Percentiles rank a stretch among this genome's conserved stretches.
Conservation (phyloP, 92 coral and sea anemone species). For the Diadumene lineata region DNA sequence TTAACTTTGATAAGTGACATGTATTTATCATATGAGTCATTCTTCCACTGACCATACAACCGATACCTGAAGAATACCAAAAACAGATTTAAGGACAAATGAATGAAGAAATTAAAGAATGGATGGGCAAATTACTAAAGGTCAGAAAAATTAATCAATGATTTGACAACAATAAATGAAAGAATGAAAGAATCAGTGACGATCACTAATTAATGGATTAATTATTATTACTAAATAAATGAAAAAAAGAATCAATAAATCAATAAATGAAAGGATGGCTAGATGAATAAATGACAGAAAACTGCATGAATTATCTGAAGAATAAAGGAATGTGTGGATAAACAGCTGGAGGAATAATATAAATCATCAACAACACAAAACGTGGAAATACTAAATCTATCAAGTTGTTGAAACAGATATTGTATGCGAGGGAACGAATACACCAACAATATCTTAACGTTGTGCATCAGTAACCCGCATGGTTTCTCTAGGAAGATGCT, state of each 20-base stretch:
- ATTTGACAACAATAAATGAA: background rate
- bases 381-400: too few relatives aligned
- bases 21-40: constrained; percentile 75
- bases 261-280: background rate
- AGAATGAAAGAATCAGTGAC: background rate
- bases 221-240: background rate
- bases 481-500: constrained; percentile 69
- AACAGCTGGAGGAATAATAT: too few relatives aligned
- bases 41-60: constrained; percentile 99
- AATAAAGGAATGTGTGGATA: background rate
- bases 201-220: background rate
- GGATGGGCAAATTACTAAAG: background rate
- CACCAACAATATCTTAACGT: constrained; percentile 42
- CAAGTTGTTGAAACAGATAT: too few relatives aligned
- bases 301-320: background rate
- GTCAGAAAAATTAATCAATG: background rate
- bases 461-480: constrained; percentile 74
- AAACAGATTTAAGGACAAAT: background rate
- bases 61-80: constrained; percentile 63
- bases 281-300: background rate
- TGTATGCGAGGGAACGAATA: constrained; percentile 87
- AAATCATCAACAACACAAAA: too few relatives aligned
- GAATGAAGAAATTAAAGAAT: background rate
- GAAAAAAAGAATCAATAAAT: background rate
- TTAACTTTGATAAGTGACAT: constrained; percentile 85